Evolutionary conservation across 2,888 invertebrate genomes (phyloP).

Genomic region (Neoitamus cyanurus): DNA sequence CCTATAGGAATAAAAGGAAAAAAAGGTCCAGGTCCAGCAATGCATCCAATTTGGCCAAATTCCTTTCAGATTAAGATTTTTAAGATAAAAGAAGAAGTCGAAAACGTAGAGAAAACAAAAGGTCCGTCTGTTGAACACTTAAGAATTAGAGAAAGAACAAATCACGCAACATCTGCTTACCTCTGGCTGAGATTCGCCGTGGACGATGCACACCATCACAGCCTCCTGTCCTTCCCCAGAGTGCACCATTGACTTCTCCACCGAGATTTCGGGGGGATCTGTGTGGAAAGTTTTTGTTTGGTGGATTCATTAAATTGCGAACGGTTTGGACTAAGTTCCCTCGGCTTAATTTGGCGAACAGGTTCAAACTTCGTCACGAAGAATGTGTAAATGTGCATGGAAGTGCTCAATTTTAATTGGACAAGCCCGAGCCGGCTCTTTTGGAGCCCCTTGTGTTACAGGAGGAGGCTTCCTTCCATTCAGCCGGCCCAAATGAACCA

Average conservation of each 20-base stretch:
- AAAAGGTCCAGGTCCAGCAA: too few species aligned
- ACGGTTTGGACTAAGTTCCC: conserved; percentile 6
- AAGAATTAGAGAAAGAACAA: not conserved
- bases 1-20: too few species aligned
- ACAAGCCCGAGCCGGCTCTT: not conserved
- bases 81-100: not conserved
- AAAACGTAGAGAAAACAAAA: not conserved
- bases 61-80: too few species aligned
- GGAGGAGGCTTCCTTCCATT: not conserved
- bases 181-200: conserved; percentile 71
- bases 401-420: conserved; percentile 16
- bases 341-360: conserved; percentile 9
- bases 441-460: not conserved
- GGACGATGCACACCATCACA: conserved; percentile 71
- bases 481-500: not conserved
- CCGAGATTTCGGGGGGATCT: conserved; percentile 53
- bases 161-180: conserved; percentile 61
- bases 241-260: conserved; percentile 70
- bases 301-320: conserved; percentile 18
- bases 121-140: not conserved
- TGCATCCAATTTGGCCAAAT: too few species aligned
- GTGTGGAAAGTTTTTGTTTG: conserved; percentile 12
- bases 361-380: not conserved
- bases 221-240: conserved; percentile 72
- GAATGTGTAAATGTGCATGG: not conserved